Percentiles rank a stretch among this genome's conserved stretches.
Conservation (phyloP, 2,113 vertebrate genomes). For the Charina bottae region DNA sequence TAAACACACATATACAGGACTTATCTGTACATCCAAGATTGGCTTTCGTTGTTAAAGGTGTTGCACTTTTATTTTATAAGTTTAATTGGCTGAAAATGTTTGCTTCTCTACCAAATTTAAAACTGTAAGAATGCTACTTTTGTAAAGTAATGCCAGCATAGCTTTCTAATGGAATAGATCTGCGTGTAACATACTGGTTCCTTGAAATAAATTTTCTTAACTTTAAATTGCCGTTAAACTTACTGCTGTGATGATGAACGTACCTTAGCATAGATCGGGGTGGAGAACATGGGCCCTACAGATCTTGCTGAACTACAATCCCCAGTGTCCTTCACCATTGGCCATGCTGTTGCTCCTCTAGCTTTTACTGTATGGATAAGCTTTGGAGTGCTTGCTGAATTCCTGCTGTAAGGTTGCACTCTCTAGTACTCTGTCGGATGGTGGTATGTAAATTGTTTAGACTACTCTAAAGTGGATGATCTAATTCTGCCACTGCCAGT, state of each 20-base stretch:
- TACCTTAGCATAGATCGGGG: slow-evolving; percentile 6
- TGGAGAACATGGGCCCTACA: neutral
- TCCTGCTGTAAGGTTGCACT: neutral
- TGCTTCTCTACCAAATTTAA: neutral
- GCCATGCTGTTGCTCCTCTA: neutral
- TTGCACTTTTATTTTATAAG: slow-evolving; percentile 34
- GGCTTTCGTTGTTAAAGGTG: slow-evolving; percentile 57
- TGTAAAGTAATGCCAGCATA: neutral
- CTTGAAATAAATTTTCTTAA: slow-evolving; percentile 21
- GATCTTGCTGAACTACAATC: neutral
- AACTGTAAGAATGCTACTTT: slow-evolving; percentile 1
- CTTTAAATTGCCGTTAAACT: neutral
- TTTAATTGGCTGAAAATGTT: slow-evolving; percentile 30
- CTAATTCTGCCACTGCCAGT: neutral
- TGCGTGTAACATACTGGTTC: neutral
- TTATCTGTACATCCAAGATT: slow-evolving; percentile 6
- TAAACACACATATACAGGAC: neutral
- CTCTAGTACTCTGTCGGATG: neutral
- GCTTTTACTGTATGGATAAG: slow-evolving; percentile 21
- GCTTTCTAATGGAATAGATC: neutral
- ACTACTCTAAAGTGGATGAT: neutral
- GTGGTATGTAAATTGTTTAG: neutral
- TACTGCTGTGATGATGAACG: neutral
- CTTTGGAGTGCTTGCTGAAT: slow-evolving; percentile 43
- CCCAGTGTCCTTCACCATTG: neutral